Base-by-base conservation (phyloP, 2,797 vertebrate genomes). In the Notamacropus eugenii region DNA sequence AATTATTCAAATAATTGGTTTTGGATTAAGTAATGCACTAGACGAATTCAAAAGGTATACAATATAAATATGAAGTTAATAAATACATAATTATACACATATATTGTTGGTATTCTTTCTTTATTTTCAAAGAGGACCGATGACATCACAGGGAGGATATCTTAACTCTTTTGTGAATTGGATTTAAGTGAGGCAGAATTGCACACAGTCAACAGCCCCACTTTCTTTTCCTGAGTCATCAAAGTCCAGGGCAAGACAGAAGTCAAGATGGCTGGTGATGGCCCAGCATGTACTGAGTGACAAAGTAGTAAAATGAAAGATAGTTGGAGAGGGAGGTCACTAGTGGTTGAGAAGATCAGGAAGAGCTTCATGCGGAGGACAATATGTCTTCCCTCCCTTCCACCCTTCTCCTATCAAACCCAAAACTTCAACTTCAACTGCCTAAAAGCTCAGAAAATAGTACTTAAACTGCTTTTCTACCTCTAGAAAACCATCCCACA, bases 401-500 rank as follows among this genome's bases (percentile, higher is more conserved):
- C 0, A 0, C 27, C 0, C 67, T 95, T 31, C 5, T 93, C 34
- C 29, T 93, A 93, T 28, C 50, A 90, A 19, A 54, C 12, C 31
- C 16, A 94, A 90, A 55, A 92, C 16, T 19, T 40, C 92, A 22
- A 91, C 16, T 92, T 0, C 9, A 0, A 13, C 1, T 0, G 22
- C 1, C 56, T 52, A n/a, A 59, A 52, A 1, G 57, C 22, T 92
- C 55, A 24, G 28, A 46, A 29, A 93, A 40, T 90, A 82, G 22
- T 92, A 1, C 93, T 94, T 94, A 52, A 96, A 19, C 0, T 94
- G 12, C 57, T 82, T 82, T 91, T 50, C 24, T 46, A 82, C 59
- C 92, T 97, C 97, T 93, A 96, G 59, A 91, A 6, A 58, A 97
- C 94, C 91, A 93, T 92, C 50, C 95, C 95, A 93, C 95, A 96